These are phyloP conservation scores for Thymelicus acteon DNA, from an alignment of 2,888 invertebrate genomes.

Conservation along the genomic window DNA sequence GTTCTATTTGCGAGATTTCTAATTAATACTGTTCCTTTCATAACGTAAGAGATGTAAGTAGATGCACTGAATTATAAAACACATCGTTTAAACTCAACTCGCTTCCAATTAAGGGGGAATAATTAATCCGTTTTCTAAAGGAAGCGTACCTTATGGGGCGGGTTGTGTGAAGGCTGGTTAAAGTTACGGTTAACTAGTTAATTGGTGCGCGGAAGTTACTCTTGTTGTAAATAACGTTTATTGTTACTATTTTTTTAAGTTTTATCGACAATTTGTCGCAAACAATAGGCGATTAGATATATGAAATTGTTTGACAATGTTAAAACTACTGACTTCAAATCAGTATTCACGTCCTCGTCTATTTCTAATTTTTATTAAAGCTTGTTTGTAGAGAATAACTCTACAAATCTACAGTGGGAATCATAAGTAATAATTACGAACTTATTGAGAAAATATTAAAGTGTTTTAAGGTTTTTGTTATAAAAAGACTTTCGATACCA, in stretches of 20 bases:
- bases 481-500: too few species aligned
- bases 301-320: too few species aligned
- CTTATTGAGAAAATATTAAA: too few species aligned
- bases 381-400: too few species aligned
- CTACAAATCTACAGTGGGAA: too few species aligned
- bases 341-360: too few species aligned
- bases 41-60: neutral
- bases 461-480: too few species aligned
- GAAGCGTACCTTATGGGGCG: conserved; percentile 14
- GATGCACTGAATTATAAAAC: conserved; percentile 31
- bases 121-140: conserved; percentile 31
- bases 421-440: too few species aligned
- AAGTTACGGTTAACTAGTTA: conserved; percentile 12
- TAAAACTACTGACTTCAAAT: too few species aligned
- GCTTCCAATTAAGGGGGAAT: conserved; percentile 33
- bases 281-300: too few species aligned
- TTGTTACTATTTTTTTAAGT: neutral
- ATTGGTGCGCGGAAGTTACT: neutral
- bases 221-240: neutral
- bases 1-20: neutral
- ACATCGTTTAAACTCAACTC: conserved; percentile 28
- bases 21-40: conserved; percentile 12
- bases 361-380: too few species aligned
- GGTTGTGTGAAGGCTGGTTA: neutral
- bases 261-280: neutral